Evolutionary conservation across 1,140 invertebrate species (phyloP).

Genomic region (Euwallacea fornicatus): DNA sequence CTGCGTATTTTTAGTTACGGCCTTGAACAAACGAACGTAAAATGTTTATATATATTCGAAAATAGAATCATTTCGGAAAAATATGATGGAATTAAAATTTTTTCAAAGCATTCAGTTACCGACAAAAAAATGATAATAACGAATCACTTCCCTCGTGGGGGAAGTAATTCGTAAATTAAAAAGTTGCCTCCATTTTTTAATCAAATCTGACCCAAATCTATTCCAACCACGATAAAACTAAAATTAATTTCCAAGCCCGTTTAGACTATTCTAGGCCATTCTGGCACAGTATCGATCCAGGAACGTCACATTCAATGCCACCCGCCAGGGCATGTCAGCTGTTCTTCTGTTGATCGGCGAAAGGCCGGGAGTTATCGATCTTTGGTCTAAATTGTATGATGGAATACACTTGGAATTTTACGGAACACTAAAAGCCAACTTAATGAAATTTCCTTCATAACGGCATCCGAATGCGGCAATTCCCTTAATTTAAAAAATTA

Average conservation of each 20-base stretch:
- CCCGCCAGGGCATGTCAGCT: slow-evolving; percentile 32
- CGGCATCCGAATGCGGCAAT: too few relatives aligned
- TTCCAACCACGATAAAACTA: not conserved
- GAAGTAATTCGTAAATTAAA: too few relatives aligned
- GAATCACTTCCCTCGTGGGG: too few relatives aligned
- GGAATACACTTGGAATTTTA: too few relatives aligned
- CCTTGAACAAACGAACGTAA: slow-evolving; percentile 28
- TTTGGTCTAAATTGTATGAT: not conserved
- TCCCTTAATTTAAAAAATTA: too few relatives aligned
- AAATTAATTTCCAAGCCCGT: too few relatives aligned
- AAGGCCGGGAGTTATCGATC: slow-evolving; percentile 22
- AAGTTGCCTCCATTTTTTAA: too few relatives aligned
- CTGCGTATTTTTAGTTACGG: slow-evolving; percentile 29
- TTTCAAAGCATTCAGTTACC: too few relatives aligned
- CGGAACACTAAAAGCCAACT: too few relatives aligned
- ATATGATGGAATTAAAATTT: not conserved
- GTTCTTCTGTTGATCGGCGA: slow-evolving; percentile 38
- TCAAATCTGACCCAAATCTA: too few relatives aligned
- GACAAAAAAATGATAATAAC: too few relatives aligned
- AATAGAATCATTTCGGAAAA: slow-evolving; percentile 34
- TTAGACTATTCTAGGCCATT: slow-evolving; percentile 13
- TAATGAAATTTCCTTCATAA: too few relatives aligned
- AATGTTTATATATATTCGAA: slow-evolving; percentile 34
- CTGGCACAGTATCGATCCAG: slow-evolving; percentile 30
- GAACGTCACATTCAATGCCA: slow-evolving; percentile 34